phyloP scores from a whole-genome alignment of 2,888 invertebrate genomes.

The Eristalinus aeneus region DNA sequence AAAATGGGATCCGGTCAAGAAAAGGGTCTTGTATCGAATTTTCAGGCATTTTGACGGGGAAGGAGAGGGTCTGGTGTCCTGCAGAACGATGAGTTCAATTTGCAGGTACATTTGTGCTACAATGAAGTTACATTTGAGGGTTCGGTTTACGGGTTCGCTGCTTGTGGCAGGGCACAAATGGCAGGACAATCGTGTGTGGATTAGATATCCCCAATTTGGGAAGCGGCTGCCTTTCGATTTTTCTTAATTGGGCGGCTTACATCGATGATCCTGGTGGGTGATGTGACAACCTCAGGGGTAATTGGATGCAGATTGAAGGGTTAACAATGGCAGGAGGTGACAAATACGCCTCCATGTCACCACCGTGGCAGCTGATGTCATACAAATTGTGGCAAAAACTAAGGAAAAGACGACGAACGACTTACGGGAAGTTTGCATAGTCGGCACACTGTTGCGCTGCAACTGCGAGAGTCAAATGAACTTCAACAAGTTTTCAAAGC shows the following conservation, averaged over 20 bases:
- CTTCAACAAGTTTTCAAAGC: too few relatives aligned
- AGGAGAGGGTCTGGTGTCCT: not conserved
- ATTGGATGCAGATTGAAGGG: not conserved
- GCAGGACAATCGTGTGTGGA: not conserved
- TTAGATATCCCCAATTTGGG: not conserved
- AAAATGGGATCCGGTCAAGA: conserved; percentile 24
- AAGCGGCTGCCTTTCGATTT: not conserved
- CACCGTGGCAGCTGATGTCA: too few relatives aligned
- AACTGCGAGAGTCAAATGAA: too few relatives aligned
- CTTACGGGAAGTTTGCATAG: too few relatives aligned
- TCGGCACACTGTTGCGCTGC: too few relatives aligned
- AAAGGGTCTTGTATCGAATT: conserved; percentile 29
- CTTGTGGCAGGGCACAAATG: not conserved
- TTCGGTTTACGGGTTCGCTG: not conserved
- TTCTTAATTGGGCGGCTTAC: not conserved
- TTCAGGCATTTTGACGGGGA: not conserved
- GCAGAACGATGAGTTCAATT: not conserved
- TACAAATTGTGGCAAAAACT: too few relatives aligned
- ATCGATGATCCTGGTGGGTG: not conserved
- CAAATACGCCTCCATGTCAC: too few relatives aligned
- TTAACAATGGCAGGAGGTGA: too few relatives aligned
- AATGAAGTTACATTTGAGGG: not conserved
- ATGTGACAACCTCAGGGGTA: not conserved
- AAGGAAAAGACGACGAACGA: too few relatives aligned
- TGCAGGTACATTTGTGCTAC: conserved; percentile 23